Evolutionary conservation across 2,888 invertebrate species (phyloP), one percentile per base, ranked within the genome.

Genomic region (Cosmorhoe ocellata): DNA sequence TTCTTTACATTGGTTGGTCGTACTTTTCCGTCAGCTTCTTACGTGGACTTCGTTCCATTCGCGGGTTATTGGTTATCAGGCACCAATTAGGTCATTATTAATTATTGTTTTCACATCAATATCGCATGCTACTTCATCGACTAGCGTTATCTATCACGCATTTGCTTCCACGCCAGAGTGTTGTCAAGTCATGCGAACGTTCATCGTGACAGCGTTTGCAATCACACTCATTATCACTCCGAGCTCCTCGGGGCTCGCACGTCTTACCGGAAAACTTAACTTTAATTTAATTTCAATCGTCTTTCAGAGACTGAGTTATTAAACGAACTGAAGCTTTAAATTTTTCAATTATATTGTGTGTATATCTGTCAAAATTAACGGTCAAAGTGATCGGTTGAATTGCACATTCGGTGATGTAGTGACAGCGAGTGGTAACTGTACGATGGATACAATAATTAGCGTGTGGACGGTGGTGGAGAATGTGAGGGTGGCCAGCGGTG

Each of bases 401-500:
- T 77, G 77, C 72, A 81, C 82, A 40, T 63, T 67, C 51, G 81
- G 84, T 79, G 83, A 87, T 87, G 89, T 86, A 79, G 82, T 78
- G 71, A 61, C 63, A 38, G 56, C 48, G 51, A 72, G 64, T 57
- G 64, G 58, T 51, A 71, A 78, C 62, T 72, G 69, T 62, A 69
- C 75, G 44, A 88, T 90, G 89, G 90, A 89, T 68, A 80, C 85
- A 47, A 85, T 89, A 80, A 77, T 84, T 51, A 84, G 82, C 67
- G 79, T 90, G 60, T 90, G 90, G 90, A 76, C 84, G 56, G 81
- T 87, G 75, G 87, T 89, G 74, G 89, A 90, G 70, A 81, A 88
- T 39, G 84, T 87, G 56, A 66, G 88, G 68, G 86, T 88, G 74
- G 92, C 92, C 81, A 91, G 91, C 71, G 92, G 92, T 4, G 89